Conservation (phyloP, 2,797 vertebrate species). For the Lagocephalus sceleratus region DNA sequence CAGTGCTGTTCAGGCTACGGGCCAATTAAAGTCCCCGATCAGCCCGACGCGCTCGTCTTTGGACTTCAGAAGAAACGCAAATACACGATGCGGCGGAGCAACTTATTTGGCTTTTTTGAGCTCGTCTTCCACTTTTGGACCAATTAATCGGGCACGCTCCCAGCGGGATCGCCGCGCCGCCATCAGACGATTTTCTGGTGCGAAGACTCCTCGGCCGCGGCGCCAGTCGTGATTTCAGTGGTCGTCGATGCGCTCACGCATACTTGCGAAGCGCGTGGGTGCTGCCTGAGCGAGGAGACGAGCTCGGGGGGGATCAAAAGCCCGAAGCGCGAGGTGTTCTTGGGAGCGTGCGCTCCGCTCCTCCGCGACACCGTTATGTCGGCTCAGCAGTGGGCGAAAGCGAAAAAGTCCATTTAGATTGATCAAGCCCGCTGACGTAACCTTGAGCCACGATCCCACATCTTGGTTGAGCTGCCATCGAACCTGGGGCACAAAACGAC, state of each 20-base stretch:
- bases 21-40: too few relatives aligned
- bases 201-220: neutral
- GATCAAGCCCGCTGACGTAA: neutral
- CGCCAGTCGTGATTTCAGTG: neutral
- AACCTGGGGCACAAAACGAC: conserved; percentile 4
- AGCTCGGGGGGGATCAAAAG: neutral
- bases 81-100: too few relatives aligned
- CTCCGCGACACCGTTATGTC: neutral
- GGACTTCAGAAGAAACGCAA: too few relatives aligned
- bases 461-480: too few relatives aligned
- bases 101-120: too few relatives aligned
- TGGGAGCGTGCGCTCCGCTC: neutral
- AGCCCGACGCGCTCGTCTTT: too few relatives aligned
- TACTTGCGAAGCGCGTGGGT: neutral
- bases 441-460: conserved; percentile 13
- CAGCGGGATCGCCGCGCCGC: neutral
- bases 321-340: neutral
- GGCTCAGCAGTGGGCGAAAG: neutral
- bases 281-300: too few relatives aligned
- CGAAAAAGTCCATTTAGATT: neutral
- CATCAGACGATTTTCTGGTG: neutral
- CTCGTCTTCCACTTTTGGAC: neutral
- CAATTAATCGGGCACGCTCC: neutral
- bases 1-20: too few relatives aligned
- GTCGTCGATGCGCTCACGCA: neutral